phyloP scores from a whole-genome alignment of 2,113 vertebrate species.

The Chelonoidis abingdonii region DNA sequence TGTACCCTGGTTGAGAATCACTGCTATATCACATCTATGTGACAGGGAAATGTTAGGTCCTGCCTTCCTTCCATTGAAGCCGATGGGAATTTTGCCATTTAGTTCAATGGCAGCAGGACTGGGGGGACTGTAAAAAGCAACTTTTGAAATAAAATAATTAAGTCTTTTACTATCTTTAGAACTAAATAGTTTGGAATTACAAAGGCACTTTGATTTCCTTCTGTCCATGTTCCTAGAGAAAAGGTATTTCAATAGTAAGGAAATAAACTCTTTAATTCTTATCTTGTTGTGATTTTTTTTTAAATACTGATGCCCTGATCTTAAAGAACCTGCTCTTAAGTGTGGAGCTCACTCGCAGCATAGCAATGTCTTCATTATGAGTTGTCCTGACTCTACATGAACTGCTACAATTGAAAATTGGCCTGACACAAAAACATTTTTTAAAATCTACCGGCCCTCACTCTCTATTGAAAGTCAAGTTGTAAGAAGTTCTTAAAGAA shows the following conservation, averaged over 20 bases:
- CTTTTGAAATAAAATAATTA: background rate
- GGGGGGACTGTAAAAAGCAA: background rate
- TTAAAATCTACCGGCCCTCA: background rate
- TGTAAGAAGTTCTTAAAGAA: background rate
- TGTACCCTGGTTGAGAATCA: too few relatives aligned
- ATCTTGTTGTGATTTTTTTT: constrained; percentile 27
- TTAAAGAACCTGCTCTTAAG: constrained; percentile 11
- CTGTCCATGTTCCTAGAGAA: background rate
- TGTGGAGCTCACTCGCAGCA: background rate
- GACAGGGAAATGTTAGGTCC: background rate
- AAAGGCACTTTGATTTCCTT: background rate
- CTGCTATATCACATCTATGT: background rate
- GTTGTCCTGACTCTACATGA: background rate
- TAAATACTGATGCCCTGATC: background rate
- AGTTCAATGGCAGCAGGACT: background rate
- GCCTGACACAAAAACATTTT: background rate
- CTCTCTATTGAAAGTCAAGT: background rate
- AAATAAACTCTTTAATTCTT: background rate
- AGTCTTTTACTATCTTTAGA: background rate
- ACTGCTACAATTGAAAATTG: background rate
- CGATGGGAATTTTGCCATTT: background rate
- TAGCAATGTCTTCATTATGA: background rate
- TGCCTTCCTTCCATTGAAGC: background rate
- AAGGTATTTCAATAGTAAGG: constrained; percentile 4
- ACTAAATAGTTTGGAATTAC: background rate